A percentile compares a stretch with the other conserved stretches of the same genome.
These are phyloP conservation scores for Turritopsis rubra DNA, from an alignment of 30 jellyfish, hydroid and myxozoan species.

Conservation along the genomic window DNA sequence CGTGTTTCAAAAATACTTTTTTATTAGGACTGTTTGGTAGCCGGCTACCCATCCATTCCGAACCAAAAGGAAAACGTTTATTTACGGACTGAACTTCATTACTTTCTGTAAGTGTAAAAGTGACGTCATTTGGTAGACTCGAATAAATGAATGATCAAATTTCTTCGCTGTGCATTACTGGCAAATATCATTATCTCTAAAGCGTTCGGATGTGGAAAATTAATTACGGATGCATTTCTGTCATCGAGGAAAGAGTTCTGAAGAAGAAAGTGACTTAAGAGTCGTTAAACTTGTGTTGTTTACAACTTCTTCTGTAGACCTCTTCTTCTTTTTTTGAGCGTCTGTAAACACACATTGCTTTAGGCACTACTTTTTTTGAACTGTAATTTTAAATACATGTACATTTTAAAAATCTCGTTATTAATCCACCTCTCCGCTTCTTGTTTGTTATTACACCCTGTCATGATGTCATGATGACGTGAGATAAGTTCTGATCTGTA, in stretches of 20 bases:
- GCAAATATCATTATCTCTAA: not conserved
- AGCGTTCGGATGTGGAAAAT: not conserved
- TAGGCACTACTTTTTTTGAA: not conserved
- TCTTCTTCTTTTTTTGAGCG: too few species aligned
- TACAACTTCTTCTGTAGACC: too few species aligned
- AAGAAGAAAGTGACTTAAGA: too few species aligned
- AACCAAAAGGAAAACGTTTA: conserved; percentile 81
- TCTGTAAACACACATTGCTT: not conserved
- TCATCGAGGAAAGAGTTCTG: too few species aligned
- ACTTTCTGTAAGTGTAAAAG: conserved; percentile 44
- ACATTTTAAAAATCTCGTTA: not conserved
- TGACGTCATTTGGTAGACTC: not conserved
- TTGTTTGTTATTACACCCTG: not conserved
- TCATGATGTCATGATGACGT: not conserved
- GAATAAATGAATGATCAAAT: not conserved
- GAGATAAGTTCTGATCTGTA: not conserved
- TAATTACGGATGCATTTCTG: too few species aligned
- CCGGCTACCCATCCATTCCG: conserved; percentile 91
- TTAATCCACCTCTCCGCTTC: not conserved
- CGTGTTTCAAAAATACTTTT: not conserved
- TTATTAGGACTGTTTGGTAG: conserved; percentile 88
- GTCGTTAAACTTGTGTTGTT: too few species aligned
- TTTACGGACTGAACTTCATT: conserved; percentile 88
- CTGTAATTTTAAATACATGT: not conserved
- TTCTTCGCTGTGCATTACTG: not conserved